Base-by-base conservation (phyloP, 2,797 vertebrate genomes). In the Neostethus bicornis region DNA sequence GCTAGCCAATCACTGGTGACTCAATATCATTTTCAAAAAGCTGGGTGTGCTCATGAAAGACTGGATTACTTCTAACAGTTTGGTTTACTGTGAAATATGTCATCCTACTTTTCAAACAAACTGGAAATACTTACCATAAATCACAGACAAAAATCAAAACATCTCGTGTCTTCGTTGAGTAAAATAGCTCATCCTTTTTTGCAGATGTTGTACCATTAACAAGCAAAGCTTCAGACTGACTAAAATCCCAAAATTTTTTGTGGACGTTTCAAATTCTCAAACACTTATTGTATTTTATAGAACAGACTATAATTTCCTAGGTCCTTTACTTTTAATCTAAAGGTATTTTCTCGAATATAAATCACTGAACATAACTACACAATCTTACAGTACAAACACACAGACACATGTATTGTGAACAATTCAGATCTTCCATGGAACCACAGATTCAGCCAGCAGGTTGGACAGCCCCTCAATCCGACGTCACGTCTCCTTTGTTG, bases 401-500 rank as follows among this genome's bases (percentile, higher is more conserved):
- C 35, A 75, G 66, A 83, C 73, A 76, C 65, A 71, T 21, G 66
- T 73, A 73, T 70, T 80, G 70, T 61, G 59, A 84, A 79, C 81
- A 82, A 85, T 89, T 75, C 53, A 43, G 81, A 81, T 85, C 79
- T 71, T 79, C 84, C 73, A 76, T 77, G 63, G 67, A 76, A 63
- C 74, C 85, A 84, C 80, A 73, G 70, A 85, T 73, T 81, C 87
- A 87, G 87, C 83, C 83, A 89, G 82, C 79, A 87, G 87, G 86
- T 87, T 61, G 86, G 90, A 88, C 90, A 79, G 85, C 87, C 87
- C 83, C 85, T 87, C 71, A 45, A 77, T 39, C 81, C 91, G 89
- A 92, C 90, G 89, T 92, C 91, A 91, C 70, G 47, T 78, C 82
- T 89, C 86, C 88, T 91, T 91, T 91, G 90, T 92, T 90, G 89